Conservation (phyloP, 2,888 invertebrate genomes). For the Artemia sinica region DNA sequence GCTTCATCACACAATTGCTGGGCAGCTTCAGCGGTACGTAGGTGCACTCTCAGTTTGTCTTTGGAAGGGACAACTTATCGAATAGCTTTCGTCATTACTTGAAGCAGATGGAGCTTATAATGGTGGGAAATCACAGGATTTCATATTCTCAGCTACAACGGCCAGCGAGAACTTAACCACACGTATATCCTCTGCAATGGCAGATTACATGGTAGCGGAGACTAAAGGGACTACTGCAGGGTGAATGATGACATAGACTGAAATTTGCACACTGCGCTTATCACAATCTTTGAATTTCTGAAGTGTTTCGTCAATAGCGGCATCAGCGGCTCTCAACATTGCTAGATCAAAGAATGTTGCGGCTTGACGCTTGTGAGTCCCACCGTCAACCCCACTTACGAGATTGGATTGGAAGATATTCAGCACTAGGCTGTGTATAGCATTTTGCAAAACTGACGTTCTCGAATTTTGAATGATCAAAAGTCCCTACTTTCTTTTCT, state of each 20-base stretch:
- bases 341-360: too few relatives aligned
- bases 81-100: neutral
- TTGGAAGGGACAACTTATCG: neutral
- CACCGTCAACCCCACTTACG: neutral
- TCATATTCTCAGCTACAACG: neutral
- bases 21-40: neutral
- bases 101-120: neutral
- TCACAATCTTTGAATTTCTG: constrained; percentile 1
- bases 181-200: neutral
- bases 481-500: too few relatives aligned
- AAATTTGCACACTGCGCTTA: neutral
- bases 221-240: neutral
- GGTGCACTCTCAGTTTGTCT: neutral
- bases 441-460: neutral
- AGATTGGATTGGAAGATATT: neutral
- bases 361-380: neutral
- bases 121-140: neutral
- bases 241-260: neutral
- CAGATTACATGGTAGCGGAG: neutral
- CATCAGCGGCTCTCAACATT: too few relatives aligned
- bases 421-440: neutral
- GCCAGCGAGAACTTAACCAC: neutral
- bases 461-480: neutral
- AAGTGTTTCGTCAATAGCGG: neutral
- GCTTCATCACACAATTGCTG: neutral